Evolutionary conservation across 2,888 invertebrate genomes (phyloP), one percentile per base, ranked within the genome.

Genomic region (Hylaea fasciaria): DNA sequence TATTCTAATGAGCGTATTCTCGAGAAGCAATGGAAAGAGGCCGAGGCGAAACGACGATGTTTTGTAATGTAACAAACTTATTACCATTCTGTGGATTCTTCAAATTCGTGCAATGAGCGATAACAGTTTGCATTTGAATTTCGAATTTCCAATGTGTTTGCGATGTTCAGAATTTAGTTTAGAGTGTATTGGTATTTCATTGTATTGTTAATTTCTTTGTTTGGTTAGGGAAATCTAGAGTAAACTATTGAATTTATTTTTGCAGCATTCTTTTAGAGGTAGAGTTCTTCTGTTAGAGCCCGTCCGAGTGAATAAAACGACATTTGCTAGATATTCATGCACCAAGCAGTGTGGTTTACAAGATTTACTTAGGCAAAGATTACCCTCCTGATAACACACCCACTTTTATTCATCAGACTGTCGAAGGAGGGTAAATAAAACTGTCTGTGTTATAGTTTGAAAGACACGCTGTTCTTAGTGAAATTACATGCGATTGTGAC

Each of bases 1-100:
- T 90, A 92, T 92, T 92, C 91, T 91, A 92, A 92, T 92, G 90
- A 92, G 87, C 79, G 76, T 80, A 73, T 80, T 79, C 82, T 77
- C 77, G 76, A 83, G 80, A 81, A 78, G 79, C 73, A 80, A 80
- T 73, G 81, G 82, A 91, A 91, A 80, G 88, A 91, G 91, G 87
- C 82, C 91, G 91, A 90, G 89, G 90, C 85, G 73, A 89, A 82
- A 73, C 80, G 70, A 78, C 77, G n/a, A n/a, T n/a, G 76, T 84
- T 81, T 82, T 77, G 76, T 75, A 79, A 78, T 74, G 72, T 71
- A 68, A 65, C 71, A 65, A 74, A 73, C 29, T 46, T 55, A 61
- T 72, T 66, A 66, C 63, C 66, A 62, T 63, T 57, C 46, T 51
- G 53, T 63, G 45, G 16, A 62, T 71, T 77, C 69, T 77, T 73